These are phyloP conservation scores for Elgonia sp. DNA, from an alignment of 2,888 invertebrate genomes.

Conservation along the genomic window DNA sequence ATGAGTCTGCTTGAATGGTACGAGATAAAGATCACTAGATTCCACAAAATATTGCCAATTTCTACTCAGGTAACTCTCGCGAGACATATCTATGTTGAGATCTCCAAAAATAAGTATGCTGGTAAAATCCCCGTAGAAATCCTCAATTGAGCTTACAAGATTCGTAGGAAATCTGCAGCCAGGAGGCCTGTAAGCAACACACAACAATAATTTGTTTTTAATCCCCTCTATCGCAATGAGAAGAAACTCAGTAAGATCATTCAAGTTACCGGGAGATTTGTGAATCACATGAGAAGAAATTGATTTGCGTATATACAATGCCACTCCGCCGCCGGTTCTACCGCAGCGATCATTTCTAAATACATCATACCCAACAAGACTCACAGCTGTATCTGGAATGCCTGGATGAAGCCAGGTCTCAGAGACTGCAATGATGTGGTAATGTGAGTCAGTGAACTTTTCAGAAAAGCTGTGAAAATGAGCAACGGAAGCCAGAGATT, in stretches of 20 bases:
- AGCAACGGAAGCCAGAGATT: neutral
- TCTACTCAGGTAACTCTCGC: neutral
- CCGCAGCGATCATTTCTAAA: neutral
- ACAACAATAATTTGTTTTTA: neutral
- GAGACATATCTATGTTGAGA: slow-evolving; percentile 34
- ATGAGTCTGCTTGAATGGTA: neutral
- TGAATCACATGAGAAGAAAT: too few relatives aligned
- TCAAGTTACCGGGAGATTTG: too few relatives aligned
- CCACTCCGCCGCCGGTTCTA: neutral
- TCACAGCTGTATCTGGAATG: neutral
- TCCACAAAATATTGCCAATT: neutral
- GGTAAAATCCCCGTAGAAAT: neutral
- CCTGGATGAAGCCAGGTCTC: slow-evolving; percentile 38
- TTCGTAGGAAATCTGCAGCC: neutral
- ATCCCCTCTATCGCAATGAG: too few relatives aligned
- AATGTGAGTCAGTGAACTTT: neutral
- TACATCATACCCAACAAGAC: neutral
- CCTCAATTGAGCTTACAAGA: neutral
- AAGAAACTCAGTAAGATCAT: too few relatives aligned
- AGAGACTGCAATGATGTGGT: slow-evolving; percentile 19
- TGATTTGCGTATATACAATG: neutral
- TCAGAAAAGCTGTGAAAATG: neutral
- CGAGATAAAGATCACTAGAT: neutral
- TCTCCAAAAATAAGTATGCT: slow-evolving; percentile 35
- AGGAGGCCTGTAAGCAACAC: slow-evolving; percentile 24